Evolutionary conservation across 2,797 vertebrate genomes (phyloP), one percentile per base, ranked within the genome.

Genomic region (Cheirogaleus major): DNA sequence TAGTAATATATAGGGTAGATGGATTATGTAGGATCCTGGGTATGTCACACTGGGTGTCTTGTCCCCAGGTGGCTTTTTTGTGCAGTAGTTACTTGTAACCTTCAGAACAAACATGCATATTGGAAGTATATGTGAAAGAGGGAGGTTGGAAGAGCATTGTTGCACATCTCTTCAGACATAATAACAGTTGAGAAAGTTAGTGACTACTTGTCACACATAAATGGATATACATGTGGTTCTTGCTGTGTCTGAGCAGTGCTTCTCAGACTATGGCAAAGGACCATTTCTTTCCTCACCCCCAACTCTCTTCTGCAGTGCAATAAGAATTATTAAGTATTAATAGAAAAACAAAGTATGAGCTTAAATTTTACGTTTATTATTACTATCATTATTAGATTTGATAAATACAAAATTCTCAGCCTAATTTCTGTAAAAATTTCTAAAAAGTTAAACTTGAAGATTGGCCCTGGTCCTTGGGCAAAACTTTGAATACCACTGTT

Each of bases 371-470:
- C 43, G 3, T 70, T 72, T 73, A 52, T 75, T 65, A 59, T 59
- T 59, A 25, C 57, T 59, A 59, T 59, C 57, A 72, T 88, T 43
- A 79, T 57, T 91, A 65, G 35, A 43, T 91, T 78, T 73, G 90
- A 65, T n/a, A 78, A 38, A 63, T 43, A 5, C 20, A 80, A 69
- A 85, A 65, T 80, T 61, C n/a, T 81, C n/a, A 73, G 81, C 63
- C 20, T 30, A 67, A 0, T 61, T 86, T 67, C 32, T 85, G 30
- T 82, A 59, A 22, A 43, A 48, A 88, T 78, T 93, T 70, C 73
- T 88, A 18, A 88, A 65, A 41, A 4, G n/a, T 89, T 93, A 83
- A 41, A 23, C 85, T 84, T 94, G 57, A 73, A 90, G 55, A 79
- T 89, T 94, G 32, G 12, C 32, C 4, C 73, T 57, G 30, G 17